Conservation (phyloP, 2,888 invertebrate species). For the Cylindroiulus punctatus region DNA sequence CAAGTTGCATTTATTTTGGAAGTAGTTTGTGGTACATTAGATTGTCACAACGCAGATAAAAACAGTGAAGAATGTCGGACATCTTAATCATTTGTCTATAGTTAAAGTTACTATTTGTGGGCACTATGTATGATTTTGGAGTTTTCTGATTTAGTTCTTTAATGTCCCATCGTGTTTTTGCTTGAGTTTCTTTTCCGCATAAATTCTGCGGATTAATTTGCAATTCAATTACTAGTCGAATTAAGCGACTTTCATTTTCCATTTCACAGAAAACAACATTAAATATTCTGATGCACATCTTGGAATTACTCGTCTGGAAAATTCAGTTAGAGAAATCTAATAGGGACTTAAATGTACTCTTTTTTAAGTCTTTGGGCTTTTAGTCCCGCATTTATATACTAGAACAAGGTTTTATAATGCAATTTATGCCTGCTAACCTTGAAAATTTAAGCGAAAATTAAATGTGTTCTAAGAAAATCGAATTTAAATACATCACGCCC, state of each 20-base stretch:
- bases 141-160: background rate
- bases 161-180: background rate
- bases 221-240: conserved; percentile 5
- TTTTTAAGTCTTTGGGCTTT: background rate
- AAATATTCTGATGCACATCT: conserved; percentile 20
- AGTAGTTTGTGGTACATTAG: too few species aligned
- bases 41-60: too few species aligned
- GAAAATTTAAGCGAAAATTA: too few species aligned
- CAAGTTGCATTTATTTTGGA: too few species aligned
- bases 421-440: too few species aligned
- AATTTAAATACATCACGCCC: too few species aligned
- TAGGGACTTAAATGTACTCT: background rate
- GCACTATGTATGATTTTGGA: background rate
- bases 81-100: background rate
- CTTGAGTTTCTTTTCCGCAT: background rate
- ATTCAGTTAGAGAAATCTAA: background rate
- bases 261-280: conserved; percentile 8
- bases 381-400: background rate
- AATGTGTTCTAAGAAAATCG: background rate
- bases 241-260: conserved; percentile 8
- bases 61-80: background rate
- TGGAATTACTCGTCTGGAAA: background rate
- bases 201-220: conserved; percentile 11
- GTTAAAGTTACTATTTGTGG: too few species aligned
- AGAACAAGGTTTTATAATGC: too few species aligned